Evolutionary conservation across 2,888 invertebrate genomes (phyloP).

Genomic region (Lepidocyrtoides sp.): DNA sequence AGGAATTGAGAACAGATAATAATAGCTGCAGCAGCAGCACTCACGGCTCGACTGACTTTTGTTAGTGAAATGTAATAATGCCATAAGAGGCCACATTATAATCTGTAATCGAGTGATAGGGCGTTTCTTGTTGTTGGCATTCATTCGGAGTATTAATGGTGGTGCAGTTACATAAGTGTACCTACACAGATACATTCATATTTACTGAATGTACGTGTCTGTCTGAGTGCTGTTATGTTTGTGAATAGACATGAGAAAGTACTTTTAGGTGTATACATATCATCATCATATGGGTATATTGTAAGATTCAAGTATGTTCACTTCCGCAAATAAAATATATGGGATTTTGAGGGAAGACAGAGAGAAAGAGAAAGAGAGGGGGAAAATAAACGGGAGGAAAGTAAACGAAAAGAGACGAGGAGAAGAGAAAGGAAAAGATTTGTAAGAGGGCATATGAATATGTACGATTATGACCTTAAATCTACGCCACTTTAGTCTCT

Average conservation of each 20-base stretch:
- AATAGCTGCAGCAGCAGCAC: too few species aligned
- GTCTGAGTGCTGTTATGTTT: background rate
- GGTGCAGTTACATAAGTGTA: constrained; percentile 5
- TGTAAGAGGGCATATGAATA: constrained; percentile 80
- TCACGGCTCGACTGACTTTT: constrained; percentile 57
- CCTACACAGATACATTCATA: constrained; percentile 29
- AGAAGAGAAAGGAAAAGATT: constrained; percentile 65
- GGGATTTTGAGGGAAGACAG: constrained; percentile 48
- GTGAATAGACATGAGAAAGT: background rate
- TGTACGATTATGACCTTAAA: constrained; percentile 79
- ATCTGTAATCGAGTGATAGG: constrained; percentile 79
- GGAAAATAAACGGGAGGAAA: constrained; percentile 73
- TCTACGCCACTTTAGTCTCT: constrained; percentile 77
- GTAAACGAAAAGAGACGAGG: constrained; percentile 54
- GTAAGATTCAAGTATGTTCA: background rate
- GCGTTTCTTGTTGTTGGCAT: constrained; percentile 52
- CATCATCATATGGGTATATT: background rate
- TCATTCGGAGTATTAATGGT: background rate
- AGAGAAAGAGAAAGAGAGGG: too few species aligned
- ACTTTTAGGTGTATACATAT: background rate
- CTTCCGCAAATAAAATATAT: constrained; percentile 73
- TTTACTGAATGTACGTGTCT: constrained; percentile 9
- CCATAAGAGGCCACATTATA: constrained; percentile 75
- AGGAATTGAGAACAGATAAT: constrained; percentile 72
- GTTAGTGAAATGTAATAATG: constrained; percentile 70